Evolutionary conservation across 1,140 invertebrate genomes (phyloP), one percentile per base, ranked within the genome.

Genomic region (Pseudomyrmex gracilis): DNA sequence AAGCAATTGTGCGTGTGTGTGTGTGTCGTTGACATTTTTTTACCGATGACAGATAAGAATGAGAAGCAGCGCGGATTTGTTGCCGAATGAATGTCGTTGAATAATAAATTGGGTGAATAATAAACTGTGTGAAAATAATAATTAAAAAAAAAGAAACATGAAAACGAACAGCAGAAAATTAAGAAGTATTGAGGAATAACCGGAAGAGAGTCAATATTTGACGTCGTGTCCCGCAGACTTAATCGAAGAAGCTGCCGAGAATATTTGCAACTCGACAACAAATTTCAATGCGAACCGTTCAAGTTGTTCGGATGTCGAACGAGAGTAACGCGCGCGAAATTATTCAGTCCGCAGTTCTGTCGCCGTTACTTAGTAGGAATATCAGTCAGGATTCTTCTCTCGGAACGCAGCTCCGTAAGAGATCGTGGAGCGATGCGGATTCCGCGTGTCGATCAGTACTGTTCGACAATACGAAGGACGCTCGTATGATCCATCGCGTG

Each of bases 251-350:
- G 49, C 15, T 49, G 20, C 2, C 67, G 53, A 70, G 53, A 70
- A 53, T 51, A 68, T 51, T 68, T 53, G n/a, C 10, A 45, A 20
- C 20, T 13, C 17, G 15, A 24, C 3, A 17, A 70, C 49, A 49
- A n/a, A 9, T 1, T 51, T 67, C 20, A 67, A 49, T 15, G 8
- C 12, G 34, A 47, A 49, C 20, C 3, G 2, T 20, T 45, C 13
- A 13, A 63, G 12, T 17, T 2, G 22, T 24, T 2, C 66, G 15
- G 66, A 77, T 84, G 73, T 73, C 60, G 60, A 45, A 67, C 73
- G 67, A 53, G 73, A 85, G 73, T 63, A 43, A 85, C 22, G 24
- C 53, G 57, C 53, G 49, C 73, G 53, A 71, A 77, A 67, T 70
- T 70, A 67, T 45, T 77, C 57, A 67, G 66, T 63, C 7, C 22